Percentiles rank a stretch among this genome's conserved stretches.
These are phyloP conservation scores for Indicator maculatus DNA, from an alignment of 2,113 vertebrate genomes.

Conservation along the genomic window DNA sequence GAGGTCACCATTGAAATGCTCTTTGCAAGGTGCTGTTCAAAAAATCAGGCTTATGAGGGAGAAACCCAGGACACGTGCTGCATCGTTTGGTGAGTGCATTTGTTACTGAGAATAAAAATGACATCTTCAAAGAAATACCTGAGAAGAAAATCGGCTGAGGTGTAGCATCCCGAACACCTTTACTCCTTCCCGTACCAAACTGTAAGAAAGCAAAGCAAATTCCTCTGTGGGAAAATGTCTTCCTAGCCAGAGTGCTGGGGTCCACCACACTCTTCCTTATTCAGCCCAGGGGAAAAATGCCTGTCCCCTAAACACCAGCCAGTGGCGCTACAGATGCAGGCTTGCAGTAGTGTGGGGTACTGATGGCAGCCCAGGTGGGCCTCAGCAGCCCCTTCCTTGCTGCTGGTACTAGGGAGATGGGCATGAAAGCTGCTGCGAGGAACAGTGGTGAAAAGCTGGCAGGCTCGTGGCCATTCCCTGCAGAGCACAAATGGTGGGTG, in stretches of 20 bases:
- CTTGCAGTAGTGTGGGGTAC: not conserved
- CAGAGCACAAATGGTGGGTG: not conserved
- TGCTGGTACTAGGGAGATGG: not conserved
- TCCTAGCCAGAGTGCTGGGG: not conserved
- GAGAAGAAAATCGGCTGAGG: not conserved
- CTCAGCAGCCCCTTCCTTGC: not conserved
- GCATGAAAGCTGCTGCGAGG: not conserved
- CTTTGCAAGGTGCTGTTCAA: not conserved
- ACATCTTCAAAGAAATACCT: not conserved
- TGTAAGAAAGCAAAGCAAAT: not conserved
- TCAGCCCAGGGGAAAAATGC: not conserved
- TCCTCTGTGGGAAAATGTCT: not conserved
- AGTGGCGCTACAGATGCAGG: fast-evolving
- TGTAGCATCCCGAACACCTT: not conserved
- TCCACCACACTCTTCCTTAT: not conserved
- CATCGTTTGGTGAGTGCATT: not conserved
- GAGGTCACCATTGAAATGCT: not conserved
- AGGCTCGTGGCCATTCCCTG: fast-evolving
- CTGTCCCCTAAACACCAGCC: fast-evolving
- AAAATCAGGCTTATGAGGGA: not conserved
- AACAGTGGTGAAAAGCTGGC: fast-evolving
- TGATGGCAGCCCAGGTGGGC: fast-evolving
- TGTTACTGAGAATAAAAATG: not conserved
- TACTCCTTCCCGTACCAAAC: not conserved
- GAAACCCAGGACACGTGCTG: fast-evolving